phyloP scores from a whole-genome alignment of 2,113 vertebrate species.

The Siniperca knerii region DNA sequence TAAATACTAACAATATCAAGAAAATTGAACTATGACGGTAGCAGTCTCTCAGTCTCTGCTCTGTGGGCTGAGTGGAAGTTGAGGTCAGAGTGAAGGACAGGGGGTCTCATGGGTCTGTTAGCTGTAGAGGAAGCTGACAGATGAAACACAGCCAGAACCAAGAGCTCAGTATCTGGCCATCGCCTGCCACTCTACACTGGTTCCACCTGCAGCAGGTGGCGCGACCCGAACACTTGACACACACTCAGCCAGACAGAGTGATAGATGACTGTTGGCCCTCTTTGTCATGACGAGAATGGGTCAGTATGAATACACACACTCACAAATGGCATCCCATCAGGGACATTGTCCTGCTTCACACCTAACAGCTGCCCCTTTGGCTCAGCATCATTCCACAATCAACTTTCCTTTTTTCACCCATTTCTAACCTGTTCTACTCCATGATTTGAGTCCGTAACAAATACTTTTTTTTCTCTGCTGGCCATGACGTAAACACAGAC shows the following conservation, averaged over 20 bases:
- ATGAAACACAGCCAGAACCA: slow-evolving; percentile 1
- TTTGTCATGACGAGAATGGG: slow-evolving; percentile 31
- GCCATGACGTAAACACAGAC: background rate
- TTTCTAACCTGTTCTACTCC: slow-evolving; percentile 5
- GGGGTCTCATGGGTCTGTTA: slow-evolving; percentile 1
- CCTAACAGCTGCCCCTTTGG: slow-evolving; percentile 52
- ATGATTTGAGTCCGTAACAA: slow-evolving; percentile 2
- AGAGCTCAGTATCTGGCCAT: slow-evolving; percentile 16
- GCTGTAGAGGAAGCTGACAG: background rate
- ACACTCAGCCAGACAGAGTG: slow-evolving; percentile 55
- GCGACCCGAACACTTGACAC: slow-evolving; percentile 43
- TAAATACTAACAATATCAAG: background rate
- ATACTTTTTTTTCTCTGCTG: background rate
- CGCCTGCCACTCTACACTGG: background rate
- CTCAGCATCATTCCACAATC: background rate
- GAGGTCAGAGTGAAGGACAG: slow-evolving; percentile 36
- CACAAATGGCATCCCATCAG: slow-evolving; percentile 39
- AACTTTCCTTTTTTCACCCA: background rate
- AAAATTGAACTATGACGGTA: background rate
- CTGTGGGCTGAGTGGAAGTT: background rate
- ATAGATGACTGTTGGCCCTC: slow-evolving; percentile 60
- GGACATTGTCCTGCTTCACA: slow-evolving; percentile 25
- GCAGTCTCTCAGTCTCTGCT: background rate
- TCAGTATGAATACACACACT: slow-evolving; percentile 38
- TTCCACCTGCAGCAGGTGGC: slow-evolving; percentile 50